phyloP scores from a whole-genome alignment of 2,888 invertebrate genomes.

The Helobdella robusta region DNA sequence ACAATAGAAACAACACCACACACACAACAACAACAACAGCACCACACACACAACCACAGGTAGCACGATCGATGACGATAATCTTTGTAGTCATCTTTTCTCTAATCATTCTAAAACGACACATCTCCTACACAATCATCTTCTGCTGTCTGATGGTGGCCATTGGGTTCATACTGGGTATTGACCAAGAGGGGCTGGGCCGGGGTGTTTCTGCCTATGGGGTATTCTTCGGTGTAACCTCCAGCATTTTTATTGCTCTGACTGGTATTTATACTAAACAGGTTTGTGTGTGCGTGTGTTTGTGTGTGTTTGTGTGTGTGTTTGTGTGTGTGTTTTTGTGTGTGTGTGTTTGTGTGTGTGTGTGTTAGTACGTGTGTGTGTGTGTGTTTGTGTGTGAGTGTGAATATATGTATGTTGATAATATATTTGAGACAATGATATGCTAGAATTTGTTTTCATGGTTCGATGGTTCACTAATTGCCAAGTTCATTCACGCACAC shows the following conservation, averaged over 20 bases:
- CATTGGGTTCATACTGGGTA: slow-evolving; percentile 45
- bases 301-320: too few relatives aligned
- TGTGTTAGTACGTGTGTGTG: too few relatives aligned
- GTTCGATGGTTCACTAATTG: too few relatives aligned
- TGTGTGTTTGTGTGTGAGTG: too few relatives aligned
- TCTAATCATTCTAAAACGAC: slow-evolving; percentile 39
- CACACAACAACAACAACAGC: not conserved
- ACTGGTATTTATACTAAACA: slow-evolving; percentile 47
- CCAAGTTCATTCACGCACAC: too few relatives aligned
- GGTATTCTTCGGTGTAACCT: slow-evolving; percentile 44
- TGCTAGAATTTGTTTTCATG: too few relatives aligned
- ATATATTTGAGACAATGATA: too few relatives aligned
- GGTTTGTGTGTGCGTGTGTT: not conserved
- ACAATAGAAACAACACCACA: too few relatives aligned
- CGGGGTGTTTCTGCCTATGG: slow-evolving; percentile 44
- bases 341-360: too few relatives aligned
- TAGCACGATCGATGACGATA: slow-evolving; percentile 47
- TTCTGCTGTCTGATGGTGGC: slow-evolving; percentile 44
- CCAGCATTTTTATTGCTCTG: slow-evolving; percentile 46
- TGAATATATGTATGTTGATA: too few relatives aligned
- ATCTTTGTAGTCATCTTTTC: slow-evolving; percentile 47
- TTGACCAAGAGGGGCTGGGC: slow-evolving; percentile 45
- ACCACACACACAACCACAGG: slow-evolving; percentile 32
- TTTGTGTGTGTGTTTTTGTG: too few relatives aligned
- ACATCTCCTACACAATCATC: slow-evolving; percentile 37